phyloP scores from a whole-genome alignment of 2,113 vertebrate genomes.

The Collichthys lucidus region DNA sequence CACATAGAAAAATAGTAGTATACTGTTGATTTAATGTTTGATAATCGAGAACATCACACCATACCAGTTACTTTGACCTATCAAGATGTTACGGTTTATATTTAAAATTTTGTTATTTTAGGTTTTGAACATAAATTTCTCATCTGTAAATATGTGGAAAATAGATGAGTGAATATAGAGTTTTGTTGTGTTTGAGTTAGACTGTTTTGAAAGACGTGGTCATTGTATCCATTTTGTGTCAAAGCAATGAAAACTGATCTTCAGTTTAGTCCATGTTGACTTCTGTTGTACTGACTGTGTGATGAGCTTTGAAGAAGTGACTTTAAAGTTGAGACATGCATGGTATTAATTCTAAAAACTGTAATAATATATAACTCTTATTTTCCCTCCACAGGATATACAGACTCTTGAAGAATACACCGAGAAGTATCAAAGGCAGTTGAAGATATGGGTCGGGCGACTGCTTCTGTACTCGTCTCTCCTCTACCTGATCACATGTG shows the following conservation, averaged over 20 bases:
- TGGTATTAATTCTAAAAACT: not conserved
- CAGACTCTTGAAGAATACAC: conserved; percentile 92
- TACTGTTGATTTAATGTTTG: no score
- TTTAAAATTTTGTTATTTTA: not conserved
- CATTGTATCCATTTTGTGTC: not conserved
- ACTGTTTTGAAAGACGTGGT: not conserved
- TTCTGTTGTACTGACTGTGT: not conserved
- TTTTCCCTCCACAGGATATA: conserved; percentile 87
- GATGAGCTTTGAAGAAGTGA: not conserved
- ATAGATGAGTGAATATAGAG: not conserved
- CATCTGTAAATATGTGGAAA: not conserved
- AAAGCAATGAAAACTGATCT: not conserved
- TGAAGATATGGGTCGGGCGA: conserved; percentile 94
- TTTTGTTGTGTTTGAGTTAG: not conserved
- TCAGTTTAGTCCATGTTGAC: not conserved
- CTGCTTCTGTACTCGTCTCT: conserved; percentile 92
- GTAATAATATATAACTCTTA: not conserved
- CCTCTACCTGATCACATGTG: conserved; percentile 89
- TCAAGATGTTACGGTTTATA: not conserved
- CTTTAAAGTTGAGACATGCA: not conserved
- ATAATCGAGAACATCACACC: not conserved
- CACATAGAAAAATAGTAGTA: no score
- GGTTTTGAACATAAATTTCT: not conserved
- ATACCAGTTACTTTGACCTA: not conserved
- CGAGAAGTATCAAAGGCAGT: conserved; percentile 94